These are phyloP conservation scores for Cactoblastis cactorum DNA, from an alignment of 2,888 invertebrate genomes.

Conservation along the genomic window DNA sequence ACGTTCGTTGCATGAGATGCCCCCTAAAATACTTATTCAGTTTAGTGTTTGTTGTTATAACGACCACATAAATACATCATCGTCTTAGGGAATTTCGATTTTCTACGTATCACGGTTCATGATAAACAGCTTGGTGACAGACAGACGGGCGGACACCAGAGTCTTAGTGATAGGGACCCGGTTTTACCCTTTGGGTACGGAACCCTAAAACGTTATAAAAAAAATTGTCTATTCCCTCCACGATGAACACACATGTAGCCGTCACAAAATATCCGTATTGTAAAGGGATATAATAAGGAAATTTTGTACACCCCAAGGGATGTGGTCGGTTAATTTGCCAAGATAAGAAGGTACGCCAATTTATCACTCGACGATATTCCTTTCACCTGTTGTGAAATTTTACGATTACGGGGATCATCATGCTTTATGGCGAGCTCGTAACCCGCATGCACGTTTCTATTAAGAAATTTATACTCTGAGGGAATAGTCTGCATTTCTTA, in stretches of 20 bases:
- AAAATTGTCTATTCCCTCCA: background rate
- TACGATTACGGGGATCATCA: constrained; percentile 25
- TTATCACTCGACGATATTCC: constrained; percentile 21
- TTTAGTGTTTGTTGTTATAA: too few relatives aligned
- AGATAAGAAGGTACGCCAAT: constrained; percentile 23
- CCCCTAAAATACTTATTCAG: too few relatives aligned
- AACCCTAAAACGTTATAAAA: too few relatives aligned
- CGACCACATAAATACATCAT: too few relatives aligned
- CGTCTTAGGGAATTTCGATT: too few relatives aligned
- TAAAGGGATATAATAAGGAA: too few relatives aligned
- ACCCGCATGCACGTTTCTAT: constrained; percentile 11
- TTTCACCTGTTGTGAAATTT: constrained; percentile 48
- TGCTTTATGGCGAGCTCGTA: constrained; percentile 12
- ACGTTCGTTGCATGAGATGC: too few relatives aligned
- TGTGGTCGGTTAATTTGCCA: constrained; percentile 5
- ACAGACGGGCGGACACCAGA: too few relatives aligned
- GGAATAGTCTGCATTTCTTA: constrained; percentile 8
- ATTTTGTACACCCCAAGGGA: constrained; percentile 3
- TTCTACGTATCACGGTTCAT: too few relatives aligned
- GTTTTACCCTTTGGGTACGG: too few relatives aligned
- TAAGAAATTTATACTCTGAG: constrained; percentile 10
- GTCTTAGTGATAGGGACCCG: too few relatives aligned
- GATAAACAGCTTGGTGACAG: too few relatives aligned
- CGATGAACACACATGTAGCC: background rate
- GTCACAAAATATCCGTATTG: background rate